Base-by-base conservation (phyloP, 1,140 invertebrate genomes). In the Chrysoperla carnea region DNA sequence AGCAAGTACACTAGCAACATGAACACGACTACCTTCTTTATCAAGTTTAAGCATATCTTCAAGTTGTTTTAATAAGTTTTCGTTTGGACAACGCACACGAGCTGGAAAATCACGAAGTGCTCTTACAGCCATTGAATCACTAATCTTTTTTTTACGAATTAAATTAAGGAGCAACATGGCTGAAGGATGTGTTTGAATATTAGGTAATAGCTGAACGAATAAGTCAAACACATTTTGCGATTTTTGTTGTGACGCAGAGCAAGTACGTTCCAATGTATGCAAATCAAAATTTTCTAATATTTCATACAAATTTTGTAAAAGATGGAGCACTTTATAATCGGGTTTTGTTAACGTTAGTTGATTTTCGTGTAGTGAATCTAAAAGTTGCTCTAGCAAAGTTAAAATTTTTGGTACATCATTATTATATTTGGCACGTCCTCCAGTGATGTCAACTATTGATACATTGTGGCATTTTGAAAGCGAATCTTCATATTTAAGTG, bases 181-280 rank as follows among this genome's bases (percentile, higher is more conserved):
- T 0, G 57, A 51, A 7, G 56, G 58, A 6, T 49, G 38, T 1
- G 63, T 66, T n/a, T 66, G 66, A 12, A 62, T 52, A 11, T 61
- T 44, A 3, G 65, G 61, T 8, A 68, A 14, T 17, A 64, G 53
- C 45, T 53, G 44, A 6, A 64, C 44, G 39, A 64, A 67, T 6
- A 66, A 49, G 17, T 53, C 48, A n/a, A 36, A 39, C 31, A 40
- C 43, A 36, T 45, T 40, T 17, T 54, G 40, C 31, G 52, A 17
- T 37, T 63, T 37, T 14, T 47, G 6, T 31, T 31, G 29, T 11
- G 11, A 31, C 11, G 6, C 29, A 31, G 29, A 6, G 29, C 6
- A 31, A 31, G 6, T 7, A 11, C 11, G 29, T 11, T 31, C 29
- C 6, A 31, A 31, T 7, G 29, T 7, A 31, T 31, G 29, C 29